phyloP scores from a whole-genome alignment of 2,888 invertebrate genomes.

The Eupithecia dodoneata region DNA sequence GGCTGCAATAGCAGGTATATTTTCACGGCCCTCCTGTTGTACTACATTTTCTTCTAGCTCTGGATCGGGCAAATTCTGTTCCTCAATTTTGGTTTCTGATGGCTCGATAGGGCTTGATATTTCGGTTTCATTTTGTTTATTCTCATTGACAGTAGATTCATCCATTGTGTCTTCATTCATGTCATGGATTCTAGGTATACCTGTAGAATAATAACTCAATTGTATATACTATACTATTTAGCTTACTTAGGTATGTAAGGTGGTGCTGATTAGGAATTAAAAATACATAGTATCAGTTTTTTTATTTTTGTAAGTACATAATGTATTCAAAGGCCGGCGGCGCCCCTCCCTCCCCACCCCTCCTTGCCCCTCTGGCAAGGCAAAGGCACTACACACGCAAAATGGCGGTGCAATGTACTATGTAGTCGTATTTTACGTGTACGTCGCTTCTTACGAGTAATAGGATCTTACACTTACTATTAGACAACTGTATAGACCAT shows the following conservation, averaged over 20 bases:
- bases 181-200: conserved; percentile 56
- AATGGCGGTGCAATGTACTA: conserved; percentile 79
- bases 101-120: conserved; percentile 10
- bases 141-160: conserved; percentile 57
- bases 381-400: conserved; percentile 77
- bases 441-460: conserved; percentile 54
- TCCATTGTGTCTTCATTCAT: conserved; percentile 77
- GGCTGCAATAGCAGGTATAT: not conserved
- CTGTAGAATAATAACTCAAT: conserved; percentile 48
- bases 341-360: conserved; percentile 64
- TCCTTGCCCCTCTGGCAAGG: conserved; percentile 69
- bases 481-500: not conserved
- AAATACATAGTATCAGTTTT: conserved; percentile 44
- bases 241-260: not conserved
- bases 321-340: conserved; percentile 61
- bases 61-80: not conserved
- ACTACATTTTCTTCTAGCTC: conserved; percentile 8
- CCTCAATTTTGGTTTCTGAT: not conserved
- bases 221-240: not conserved
- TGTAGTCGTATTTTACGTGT: conserved; percentile 68
- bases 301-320: conserved; percentile 54
- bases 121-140: conserved; percentile 37
- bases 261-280: not conserved
- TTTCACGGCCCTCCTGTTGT: not conserved
- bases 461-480: not conserved